Percentiles rank a stretch among this genome's conserved stretches.
Evolutionary conservation across 2,888 invertebrate genomes (phyloP).

Genomic region (Autographa pulchrina): DNA sequence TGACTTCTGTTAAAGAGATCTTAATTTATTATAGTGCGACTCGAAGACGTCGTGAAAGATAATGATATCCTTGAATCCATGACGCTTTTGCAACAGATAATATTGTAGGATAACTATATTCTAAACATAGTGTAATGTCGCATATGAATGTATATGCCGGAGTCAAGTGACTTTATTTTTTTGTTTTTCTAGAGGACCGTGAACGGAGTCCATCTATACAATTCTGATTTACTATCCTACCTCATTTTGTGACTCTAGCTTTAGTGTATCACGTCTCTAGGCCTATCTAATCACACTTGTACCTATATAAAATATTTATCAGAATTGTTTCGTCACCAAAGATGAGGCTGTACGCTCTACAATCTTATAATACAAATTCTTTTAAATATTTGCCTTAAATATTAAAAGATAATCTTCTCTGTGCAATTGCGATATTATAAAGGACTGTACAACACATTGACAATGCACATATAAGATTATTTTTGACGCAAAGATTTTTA

Average conservation of each 20-base stretch:
- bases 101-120: slow-evolving; percentile 42
- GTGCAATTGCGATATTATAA: slow-evolving; percentile 36
- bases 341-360: slow-evolving; percentile 79
- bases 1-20: slow-evolving; percentile 25
- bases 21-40: slow-evolving; percentile 46
- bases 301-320: slow-evolving; percentile 66
- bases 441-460: slow-evolving; percentile 18
- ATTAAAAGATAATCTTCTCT: slow-evolving; percentile 37
- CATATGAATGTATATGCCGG: slow-evolving; percentile 45
- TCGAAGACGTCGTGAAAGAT: slow-evolving; percentile 30
- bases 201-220: slow-evolving; percentile 73
- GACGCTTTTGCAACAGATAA: slow-evolving; percentile 45
- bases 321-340: slow-evolving; percentile 81
- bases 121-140: slow-evolving; percentile 24
- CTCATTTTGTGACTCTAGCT: slow-evolving; percentile 84
- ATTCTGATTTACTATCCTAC: slow-evolving; percentile 83
- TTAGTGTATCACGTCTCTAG: slow-evolving; percentile 73
- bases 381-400: slow-evolving; percentile 60
- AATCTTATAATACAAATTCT: slow-evolving; percentile 61
- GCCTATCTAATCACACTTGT: slow-evolving; percentile 61
- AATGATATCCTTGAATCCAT: slow-evolving; percentile 47
- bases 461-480: slow-evolving; percentile 35
- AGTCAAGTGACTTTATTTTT: slow-evolving; percentile 56
- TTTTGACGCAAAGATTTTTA: slow-evolving; percentile 43
- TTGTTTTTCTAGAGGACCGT: slow-evolving; percentile 60